Conservation (phyloP, 2,888 invertebrate genomes). For the Drosophila anceps region DNA sequence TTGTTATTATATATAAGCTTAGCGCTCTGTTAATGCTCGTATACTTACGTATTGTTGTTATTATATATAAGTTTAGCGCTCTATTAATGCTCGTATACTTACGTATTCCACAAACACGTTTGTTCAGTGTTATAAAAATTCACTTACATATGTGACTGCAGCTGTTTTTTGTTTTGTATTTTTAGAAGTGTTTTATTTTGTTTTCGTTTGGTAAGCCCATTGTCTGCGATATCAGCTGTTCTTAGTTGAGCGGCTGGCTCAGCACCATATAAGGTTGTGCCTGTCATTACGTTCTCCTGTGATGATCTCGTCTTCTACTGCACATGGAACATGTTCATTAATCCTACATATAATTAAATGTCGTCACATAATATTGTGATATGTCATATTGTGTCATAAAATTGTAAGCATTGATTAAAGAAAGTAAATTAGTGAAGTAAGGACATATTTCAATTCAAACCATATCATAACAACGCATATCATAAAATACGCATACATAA, state of each 20-base stretch:
- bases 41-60: background rate
- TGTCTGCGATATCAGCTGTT: conserved; percentile 22
- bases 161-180: conserved; percentile 14
- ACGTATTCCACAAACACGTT: background rate
- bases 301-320: background rate
- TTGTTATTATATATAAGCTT: background rate
- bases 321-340: background rate
- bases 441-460: too few species aligned
- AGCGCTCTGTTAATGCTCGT: background rate
- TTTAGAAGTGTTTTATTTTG: conserved; percentile 4
- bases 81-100: background rate
- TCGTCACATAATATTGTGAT: too few species aligned
- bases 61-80: background rate
- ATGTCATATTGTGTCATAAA: too few species aligned
- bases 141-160: conserved; percentile 22
- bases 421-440: too few species aligned
- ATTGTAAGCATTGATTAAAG: too few species aligned
- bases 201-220: conserved; percentile 13
- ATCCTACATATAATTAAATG: too few species aligned
- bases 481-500: too few species aligned
- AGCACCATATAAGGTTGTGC: background rate
- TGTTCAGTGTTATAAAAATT: conserved; percentile 16
- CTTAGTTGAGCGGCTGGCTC: conserved; percentile 5
- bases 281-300: background rate
- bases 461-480: too few species aligned